Base-by-base conservation (phyloP, 2,888 invertebrate species). In the Drosophila tripunctata region DNA sequence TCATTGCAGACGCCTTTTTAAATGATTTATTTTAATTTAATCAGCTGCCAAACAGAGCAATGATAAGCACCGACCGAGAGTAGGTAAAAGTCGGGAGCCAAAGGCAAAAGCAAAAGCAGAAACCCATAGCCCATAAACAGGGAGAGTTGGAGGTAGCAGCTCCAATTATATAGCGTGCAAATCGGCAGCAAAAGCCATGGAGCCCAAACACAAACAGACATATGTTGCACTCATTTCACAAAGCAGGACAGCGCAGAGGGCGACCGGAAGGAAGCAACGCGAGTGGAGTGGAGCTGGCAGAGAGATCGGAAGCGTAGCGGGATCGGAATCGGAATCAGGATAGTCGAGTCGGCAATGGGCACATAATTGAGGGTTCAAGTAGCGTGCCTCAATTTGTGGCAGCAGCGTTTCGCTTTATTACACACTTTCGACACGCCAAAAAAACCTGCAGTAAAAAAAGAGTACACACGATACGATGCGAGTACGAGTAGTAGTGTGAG, bases 361-460 rank as follows among this genome's bases (percentile, higher is more conserved):
- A 87, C 87, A 85, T 87, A 87, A 88, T 87, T 86, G 86, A 80
- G 80, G 86, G 88, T 74, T 86, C 88, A 88, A 86, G 88, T 82
- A 75, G 83, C 86, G 73, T 82, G 70, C 73, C 86, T 85, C 77
- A 85, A 85, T 88, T 88, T 88, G 80, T 71, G 78, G 76, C 66
- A 85, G 88, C 78, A 85, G 88, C 78, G 75, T 82, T 86, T 73
- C 78, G 82, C 77, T 81, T 81, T 87, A 85, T 85, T 87, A 87
- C 87, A 83, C 82, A 87, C 85, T 87, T 87, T 87, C 74, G 88
- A 76, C 81, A 87, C 79, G 87, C 68, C 75, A 68, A 68, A 5
- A 38, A 22, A 48, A n/a, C n/a, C n/a, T n/a, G n/a, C 36, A 30
- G 55, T 27, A 27, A 10, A 36, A 24, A 36, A 27, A 19, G 54